Evolutionary conservation across 1,140 invertebrate genomes (phyloP).

Genomic region (Pristionchus pacificus): DNA sequence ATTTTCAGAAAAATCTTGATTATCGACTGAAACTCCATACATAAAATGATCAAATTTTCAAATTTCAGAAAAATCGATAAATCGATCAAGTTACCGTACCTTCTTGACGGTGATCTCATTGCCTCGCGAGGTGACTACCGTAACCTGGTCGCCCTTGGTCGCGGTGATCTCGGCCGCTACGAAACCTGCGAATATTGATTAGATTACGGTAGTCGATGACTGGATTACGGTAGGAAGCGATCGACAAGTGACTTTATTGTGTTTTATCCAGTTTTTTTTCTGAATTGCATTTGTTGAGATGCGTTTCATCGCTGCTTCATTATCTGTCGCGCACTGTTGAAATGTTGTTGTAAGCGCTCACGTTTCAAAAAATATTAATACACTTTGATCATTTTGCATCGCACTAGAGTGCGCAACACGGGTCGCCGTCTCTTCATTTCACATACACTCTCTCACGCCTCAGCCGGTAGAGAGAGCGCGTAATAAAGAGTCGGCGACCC

Average conservation of each 20-base stretch:
- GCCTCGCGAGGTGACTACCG: conserved; percentile 76
- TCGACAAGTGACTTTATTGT: neutral
- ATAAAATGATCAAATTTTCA: too few relatives aligned
- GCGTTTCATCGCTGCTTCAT: neutral
- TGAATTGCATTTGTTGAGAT: neutral
- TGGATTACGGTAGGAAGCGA: too few relatives aligned
- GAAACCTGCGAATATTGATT: too few relatives aligned
- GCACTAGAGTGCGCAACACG: too few relatives aligned
- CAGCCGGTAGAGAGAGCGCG: too few relatives aligned
- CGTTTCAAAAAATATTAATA: neutral
- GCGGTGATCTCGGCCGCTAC: conserved; percentile 91
- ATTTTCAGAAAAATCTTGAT: too few relatives aligned
- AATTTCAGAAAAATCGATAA: too few relatives aligned
- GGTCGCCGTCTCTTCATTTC: too few relatives aligned
- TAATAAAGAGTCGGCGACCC: too few relatives aligned
- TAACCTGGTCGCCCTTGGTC: conserved; percentile 94
- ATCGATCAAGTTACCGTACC: neutral
- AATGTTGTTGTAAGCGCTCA: neutral
- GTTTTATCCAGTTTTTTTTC: neutral
- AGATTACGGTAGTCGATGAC: too few relatives aligned
- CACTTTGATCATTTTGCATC: conserved; percentile 11
- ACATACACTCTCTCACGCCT: too few relatives aligned
- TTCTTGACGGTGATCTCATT: conserved; percentile 65
- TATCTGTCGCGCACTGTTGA: neutral
- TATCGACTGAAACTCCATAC: too few relatives aligned